Evolutionary conservation across 2,113 vertebrate genomes (phyloP).

Genomic region (Colaptes auratus): DNA sequence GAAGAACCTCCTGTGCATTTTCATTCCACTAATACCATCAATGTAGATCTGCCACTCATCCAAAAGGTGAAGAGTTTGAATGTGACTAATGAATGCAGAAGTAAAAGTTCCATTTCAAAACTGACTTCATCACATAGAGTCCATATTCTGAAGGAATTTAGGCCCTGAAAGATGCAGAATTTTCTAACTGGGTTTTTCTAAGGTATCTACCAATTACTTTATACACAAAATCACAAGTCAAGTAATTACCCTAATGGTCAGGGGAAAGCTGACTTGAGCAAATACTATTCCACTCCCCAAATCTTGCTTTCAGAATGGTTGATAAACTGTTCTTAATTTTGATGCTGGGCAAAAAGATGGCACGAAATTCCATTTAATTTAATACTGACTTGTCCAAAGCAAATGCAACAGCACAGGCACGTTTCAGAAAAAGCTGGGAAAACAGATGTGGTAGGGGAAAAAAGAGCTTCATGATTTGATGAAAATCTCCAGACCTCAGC

Average conservation of each 20-base stretch:
- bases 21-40: background rate
- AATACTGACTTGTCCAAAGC: background rate
- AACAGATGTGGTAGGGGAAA: rapidly evolving
- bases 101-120: background rate
- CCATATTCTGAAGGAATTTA: background rate
- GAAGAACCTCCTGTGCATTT: background rate
- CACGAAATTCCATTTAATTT: background rate
- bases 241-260: background rate
- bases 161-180: background rate
- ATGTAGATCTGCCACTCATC: background rate
- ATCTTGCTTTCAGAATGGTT: background rate
- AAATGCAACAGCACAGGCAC: background rate
- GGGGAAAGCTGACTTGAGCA: background rate
- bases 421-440: background rate
- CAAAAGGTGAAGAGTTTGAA: background rate
- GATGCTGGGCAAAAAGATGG: background rate
- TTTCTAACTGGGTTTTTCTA: background rate
- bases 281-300: background rate
- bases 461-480: background rate
- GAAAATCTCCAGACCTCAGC: background rate
- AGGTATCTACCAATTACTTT: background rate
- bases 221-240: background rate
- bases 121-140: background rate
- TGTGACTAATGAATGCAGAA: background rate
- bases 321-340: background rate